Conservation (phyloP, 2,113 vertebrate species). For the Guaruba guarouba region DNA sequence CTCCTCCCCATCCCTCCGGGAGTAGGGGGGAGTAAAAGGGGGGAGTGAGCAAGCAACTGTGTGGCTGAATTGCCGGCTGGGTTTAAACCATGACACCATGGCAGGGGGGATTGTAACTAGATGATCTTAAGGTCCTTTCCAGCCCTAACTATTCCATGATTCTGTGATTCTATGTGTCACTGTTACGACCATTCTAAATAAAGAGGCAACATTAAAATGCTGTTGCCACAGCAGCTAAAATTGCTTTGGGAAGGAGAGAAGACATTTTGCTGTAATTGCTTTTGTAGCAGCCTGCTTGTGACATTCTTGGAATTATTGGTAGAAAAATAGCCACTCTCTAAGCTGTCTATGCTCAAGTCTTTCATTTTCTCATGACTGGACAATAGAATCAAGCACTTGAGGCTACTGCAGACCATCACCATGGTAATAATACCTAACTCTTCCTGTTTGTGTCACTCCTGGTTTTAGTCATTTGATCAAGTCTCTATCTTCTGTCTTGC, state of each 20-base stretch:
- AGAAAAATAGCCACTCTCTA: not conserved
- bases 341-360: not conserved
- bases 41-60: too few relatives aligned
- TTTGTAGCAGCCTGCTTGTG: not conserved
- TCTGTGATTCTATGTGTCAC: not conserved
- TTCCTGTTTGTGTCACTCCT: not conserved
- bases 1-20: too few relatives aligned
- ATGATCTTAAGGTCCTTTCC: too few relatives aligned
- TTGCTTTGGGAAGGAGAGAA: not conserved
- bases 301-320: not conserved
- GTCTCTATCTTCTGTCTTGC: not conserved
- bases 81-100: too few relatives aligned
- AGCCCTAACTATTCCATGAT: too few relatives aligned
- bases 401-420: not conserved
- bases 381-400: not conserved
- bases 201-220: not conserved
- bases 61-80: too few relatives aligned
- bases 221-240: not conserved
- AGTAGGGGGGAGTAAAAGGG: too few relatives aligned
- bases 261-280: not conserved
- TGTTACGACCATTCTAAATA: not conserved
- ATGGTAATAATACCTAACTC: not conserved
- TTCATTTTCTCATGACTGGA: not conserved
- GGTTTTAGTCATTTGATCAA: not conserved
- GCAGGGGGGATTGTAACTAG: too few relatives aligned